Conservation (phyloP, 1,140 invertebrate genomes). For the Euwallacea fornicatus region DNA sequence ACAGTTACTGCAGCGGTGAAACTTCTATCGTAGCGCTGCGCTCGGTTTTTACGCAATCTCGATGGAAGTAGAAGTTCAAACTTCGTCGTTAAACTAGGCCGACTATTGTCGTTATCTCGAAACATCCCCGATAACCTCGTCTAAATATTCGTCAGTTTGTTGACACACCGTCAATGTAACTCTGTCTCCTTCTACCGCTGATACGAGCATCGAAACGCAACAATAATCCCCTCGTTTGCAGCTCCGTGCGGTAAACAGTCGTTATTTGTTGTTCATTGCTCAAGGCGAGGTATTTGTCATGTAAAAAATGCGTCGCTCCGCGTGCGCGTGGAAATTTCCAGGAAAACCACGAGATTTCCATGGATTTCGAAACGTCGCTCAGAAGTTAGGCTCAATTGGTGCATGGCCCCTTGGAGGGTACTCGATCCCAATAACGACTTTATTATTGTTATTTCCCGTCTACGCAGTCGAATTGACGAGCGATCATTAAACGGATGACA, state of each 20-base stretch:
- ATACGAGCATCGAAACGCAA: background rate
- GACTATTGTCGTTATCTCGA: background rate
- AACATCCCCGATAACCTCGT: background rate
- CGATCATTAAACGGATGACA: background rate
- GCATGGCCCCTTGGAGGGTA: background rate
- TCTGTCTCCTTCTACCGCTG: too few relatives aligned
- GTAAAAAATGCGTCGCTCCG: background rate
- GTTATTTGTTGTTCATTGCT: background rate
- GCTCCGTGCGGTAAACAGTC: background rate
- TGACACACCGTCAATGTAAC: background rate
- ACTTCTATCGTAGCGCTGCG: background rate
- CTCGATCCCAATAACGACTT: background rate
- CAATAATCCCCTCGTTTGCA: background rate
- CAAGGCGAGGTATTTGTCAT: background rate
- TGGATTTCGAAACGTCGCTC: background rate
- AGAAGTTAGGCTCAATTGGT: background rate
- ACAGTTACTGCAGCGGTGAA: background rate
- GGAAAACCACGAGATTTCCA: background rate
- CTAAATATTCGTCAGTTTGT: background rate
- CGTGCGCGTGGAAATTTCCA: background rate
- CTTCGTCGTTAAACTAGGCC: background rate
- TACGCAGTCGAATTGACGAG: background rate
- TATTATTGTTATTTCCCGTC: constrained; percentile 1
- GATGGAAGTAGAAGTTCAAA: background rate
- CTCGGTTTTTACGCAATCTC: background rate